Evolutionary conservation across 2,888 invertebrate species (phyloP).

Genomic region (Nomada fucata): DNA sequence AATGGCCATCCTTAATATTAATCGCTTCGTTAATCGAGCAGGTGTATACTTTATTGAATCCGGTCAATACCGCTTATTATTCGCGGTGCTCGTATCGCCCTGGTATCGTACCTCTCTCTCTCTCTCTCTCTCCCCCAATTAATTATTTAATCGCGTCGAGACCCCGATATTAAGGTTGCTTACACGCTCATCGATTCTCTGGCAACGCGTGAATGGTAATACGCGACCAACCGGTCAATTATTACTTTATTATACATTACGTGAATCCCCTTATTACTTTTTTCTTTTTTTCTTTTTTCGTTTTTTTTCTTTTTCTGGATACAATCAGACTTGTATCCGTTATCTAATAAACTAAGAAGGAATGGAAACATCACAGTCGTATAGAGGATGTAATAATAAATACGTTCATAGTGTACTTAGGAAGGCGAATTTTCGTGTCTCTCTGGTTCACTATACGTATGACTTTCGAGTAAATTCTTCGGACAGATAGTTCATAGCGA

Average conservation of each 20-base stretch:
- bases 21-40: conserved; percentile 22
- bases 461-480: conserved; percentile 60
- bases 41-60: conserved; percentile 23
- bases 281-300: neutral
- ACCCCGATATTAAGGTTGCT: conserved; percentile 31
- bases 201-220: conserved; percentile 19
- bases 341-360: conserved; percentile 68
- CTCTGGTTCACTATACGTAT: conserved; percentile 37
- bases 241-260: neutral
- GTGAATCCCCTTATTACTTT: conserved; percentile 19
- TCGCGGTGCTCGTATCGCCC: conserved; percentile 13
- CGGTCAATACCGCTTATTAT: conserved; percentile 24
- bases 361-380: conserved; percentile 73
- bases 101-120: neutral
- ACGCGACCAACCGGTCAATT: conserved; percentile 20
- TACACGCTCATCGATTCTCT: conserved; percentile 8
- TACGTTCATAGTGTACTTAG: conserved; percentile 54
- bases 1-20: conserved; percentile 23
- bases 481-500: conserved; percentile 60
- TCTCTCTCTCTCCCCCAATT: neutral
- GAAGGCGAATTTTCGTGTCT: conserved; percentile 59
- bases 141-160: conserved; percentile 12
- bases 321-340: conserved; percentile 56
- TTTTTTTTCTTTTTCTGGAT: neutral
- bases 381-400: conserved; percentile 69